phyloP scores from a whole-genome alignment of 2,888 invertebrate species.

The Drosophila setosimentum region DNA sequence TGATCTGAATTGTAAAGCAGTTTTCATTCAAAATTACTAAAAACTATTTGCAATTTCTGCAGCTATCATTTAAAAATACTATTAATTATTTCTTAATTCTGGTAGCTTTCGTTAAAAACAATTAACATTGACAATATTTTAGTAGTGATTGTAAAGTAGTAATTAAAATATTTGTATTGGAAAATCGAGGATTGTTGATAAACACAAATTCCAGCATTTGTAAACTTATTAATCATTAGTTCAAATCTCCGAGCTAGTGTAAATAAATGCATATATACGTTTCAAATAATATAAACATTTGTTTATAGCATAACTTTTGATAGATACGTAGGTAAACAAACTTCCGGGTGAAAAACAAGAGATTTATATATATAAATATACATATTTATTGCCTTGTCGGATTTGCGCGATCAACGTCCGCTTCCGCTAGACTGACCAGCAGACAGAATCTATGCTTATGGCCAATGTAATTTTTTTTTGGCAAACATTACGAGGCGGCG shows the following conservation, averaged over 20 bases:
- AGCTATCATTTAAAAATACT: too few relatives aligned
- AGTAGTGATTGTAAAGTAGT: background rate
- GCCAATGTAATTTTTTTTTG: conserved; percentile 38
- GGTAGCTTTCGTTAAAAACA: background rate
- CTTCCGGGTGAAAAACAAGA: conserved; percentile 59
- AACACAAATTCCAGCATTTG: background rate
- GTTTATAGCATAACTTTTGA: conserved; percentile 39
- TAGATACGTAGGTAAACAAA: conserved; percentile 44
- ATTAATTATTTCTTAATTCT: background rate
- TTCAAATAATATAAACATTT: background rate
- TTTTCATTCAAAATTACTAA: too few relatives aligned
- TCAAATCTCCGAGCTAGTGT: background rate
- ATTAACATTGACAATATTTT: background rate
- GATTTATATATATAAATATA: conserved; percentile 36
- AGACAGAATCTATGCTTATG: conserved; percentile 35
- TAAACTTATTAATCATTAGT: background rate
- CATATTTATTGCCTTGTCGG: conserved; percentile 60
- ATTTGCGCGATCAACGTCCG: conserved; percentile 39
- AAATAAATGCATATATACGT: background rate
- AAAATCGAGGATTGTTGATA: background rate
- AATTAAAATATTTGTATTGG: background rate
- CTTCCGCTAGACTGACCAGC: conserved; percentile 43
- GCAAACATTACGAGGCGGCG: conserved; percentile 29
- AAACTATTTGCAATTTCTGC: too few relatives aligned
- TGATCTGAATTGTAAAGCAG: too few relatives aligned